Evolutionary conservation across 1,140 invertebrate genomes (phyloP).

Genomic region (Zaprionus africanus): DNA sequence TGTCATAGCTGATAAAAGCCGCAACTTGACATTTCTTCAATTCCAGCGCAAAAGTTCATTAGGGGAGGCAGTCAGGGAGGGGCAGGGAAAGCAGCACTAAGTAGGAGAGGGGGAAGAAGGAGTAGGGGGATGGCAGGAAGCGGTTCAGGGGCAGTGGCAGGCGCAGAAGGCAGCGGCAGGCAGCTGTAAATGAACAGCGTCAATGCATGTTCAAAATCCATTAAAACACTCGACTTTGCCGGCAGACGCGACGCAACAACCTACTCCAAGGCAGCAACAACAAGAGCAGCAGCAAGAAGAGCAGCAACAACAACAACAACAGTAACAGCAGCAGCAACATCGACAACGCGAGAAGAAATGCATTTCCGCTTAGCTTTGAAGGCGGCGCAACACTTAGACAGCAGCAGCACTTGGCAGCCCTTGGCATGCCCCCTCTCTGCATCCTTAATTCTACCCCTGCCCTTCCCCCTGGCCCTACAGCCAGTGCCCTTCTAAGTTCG

Average conservation of each 20-base stretch:
- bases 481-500: not conserved
- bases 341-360: constrained; percentile 46
- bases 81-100: not conserved
- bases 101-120: no score
- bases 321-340: not conserved
- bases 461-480: not conserved
- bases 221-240: constrained; percentile 74
- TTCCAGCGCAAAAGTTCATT: constrained; percentile 47
- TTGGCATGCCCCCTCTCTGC: constrained; percentile 17
- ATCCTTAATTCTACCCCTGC: no score
- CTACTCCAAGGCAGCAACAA: constrained; percentile 35
- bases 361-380: constrained; percentile 80
- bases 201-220: constrained; percentile 66
- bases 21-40: constrained; percentile 71
- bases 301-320: no score
- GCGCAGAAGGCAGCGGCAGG: constrained; percentile 1
- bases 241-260: constrained; percentile 63
- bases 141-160: no score
- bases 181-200: constrained; percentile 40
- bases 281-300: no score
- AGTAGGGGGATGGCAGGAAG: no score
- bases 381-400: constrained; percentile 72
- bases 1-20: constrained; percentile 7
- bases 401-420: constrained; percentile 41
- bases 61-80: not conserved